Conservation (phyloP, 2,797 vertebrate genomes). For the Pseudochromis fuscus region DNA sequence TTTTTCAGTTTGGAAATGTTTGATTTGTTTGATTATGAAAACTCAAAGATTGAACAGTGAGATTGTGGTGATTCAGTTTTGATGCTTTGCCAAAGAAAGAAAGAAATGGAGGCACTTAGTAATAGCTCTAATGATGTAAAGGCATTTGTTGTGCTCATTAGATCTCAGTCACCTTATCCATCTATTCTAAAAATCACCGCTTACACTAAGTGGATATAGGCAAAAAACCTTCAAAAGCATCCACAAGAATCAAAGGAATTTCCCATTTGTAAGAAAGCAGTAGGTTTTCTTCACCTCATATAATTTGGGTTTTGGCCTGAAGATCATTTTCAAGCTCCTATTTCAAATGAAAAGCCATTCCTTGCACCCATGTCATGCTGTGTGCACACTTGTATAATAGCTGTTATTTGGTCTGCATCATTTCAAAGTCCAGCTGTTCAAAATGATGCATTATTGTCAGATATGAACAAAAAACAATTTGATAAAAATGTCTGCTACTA, state of each 20-base stretch:
- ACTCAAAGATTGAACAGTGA: slow-evolving; percentile 18
- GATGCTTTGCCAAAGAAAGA: slow-evolving; percentile 50
- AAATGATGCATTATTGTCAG: slow-evolving; percentile 68
- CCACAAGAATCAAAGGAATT: slow-evolving; percentile 89
- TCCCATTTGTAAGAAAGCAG: slow-evolving; percentile 83
- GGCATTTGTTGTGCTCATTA: slow-evolving; percentile 78
- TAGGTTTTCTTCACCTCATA: slow-evolving; percentile 90
- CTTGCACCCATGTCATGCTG: slow-evolving; percentile 71
- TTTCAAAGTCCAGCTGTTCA: slow-evolving; percentile 72
- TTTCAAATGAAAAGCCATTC: slow-evolving; percentile 84
- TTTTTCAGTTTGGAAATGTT: slow-evolving; percentile 51
- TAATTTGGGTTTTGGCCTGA: slow-evolving; percentile 88
- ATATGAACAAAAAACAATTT: slow-evolving; percentile 59
- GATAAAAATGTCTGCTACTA: slow-evolving; percentile 51
- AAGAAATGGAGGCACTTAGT: slow-evolving; percentile 56
- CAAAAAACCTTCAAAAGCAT: slow-evolving; percentile 85
- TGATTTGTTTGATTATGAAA: slow-evolving; percentile 45
- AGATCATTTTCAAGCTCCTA: slow-evolving; percentile 85
- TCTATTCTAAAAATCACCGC: slow-evolving; percentile 73
- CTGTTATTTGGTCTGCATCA: slow-evolving; percentile 80
- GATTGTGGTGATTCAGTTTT: slow-evolving; percentile 43
- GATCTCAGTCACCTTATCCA: slow-evolving; percentile 75
- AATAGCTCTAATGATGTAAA: slow-evolving; percentile 57
- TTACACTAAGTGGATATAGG: slow-evolving; percentile 81
- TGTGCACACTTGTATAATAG: slow-evolving; percentile 76